Evolutionary conservation across 2,888 invertebrate genomes (phyloP).

Genomic region (Luffia ferchaultella): DNA sequence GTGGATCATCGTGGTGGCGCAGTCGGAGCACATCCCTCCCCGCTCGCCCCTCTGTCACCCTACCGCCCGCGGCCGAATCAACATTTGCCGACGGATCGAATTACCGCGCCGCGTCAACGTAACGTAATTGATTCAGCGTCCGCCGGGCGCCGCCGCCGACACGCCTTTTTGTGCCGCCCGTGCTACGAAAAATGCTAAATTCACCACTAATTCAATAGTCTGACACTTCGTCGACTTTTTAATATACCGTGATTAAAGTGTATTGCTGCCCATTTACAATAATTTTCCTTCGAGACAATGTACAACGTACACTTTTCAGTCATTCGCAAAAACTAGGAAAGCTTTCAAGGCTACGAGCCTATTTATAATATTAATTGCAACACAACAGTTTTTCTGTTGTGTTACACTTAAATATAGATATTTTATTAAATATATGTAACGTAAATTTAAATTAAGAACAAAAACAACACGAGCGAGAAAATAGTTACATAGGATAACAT

Average conservation of each 20-base stretch:
- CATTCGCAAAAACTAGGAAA: too few species aligned
- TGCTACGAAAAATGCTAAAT: constrained; percentile 32
- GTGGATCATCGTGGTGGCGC: constrained; percentile 32
- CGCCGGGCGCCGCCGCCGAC: constrained; percentile 29
- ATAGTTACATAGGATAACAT: too few species aligned
- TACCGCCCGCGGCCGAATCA: constrained; percentile 51
- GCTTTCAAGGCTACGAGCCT: too few species aligned
- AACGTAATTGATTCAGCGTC: constrained; percentile 57
- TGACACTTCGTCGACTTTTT: neutral
- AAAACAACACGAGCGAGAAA: too few species aligned
- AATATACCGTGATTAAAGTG: neutral
- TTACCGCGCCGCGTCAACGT: constrained; percentile 51
- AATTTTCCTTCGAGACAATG: constrained; percentile 26
- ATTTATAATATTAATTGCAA: too few species aligned
- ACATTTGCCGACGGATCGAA: constrained; percentile 60
- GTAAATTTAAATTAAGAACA: too few species aligned
- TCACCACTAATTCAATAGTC: constrained; percentile 48
- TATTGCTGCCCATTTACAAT: too few species aligned
- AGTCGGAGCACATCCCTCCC: too few species aligned
- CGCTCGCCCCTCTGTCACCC: constrained; percentile 16
- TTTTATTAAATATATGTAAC: too few species aligned
- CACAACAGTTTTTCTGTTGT: too few species aligned
- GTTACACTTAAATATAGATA: too few species aligned
- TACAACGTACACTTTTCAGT: too few species aligned
- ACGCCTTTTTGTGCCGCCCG: constrained; percentile 40